A percentile compares a stretch with the other conserved stretches of the same genome.
Conservation (phyloP, 2,888 invertebrate species). For the Habroteleia sp. region DNA sequence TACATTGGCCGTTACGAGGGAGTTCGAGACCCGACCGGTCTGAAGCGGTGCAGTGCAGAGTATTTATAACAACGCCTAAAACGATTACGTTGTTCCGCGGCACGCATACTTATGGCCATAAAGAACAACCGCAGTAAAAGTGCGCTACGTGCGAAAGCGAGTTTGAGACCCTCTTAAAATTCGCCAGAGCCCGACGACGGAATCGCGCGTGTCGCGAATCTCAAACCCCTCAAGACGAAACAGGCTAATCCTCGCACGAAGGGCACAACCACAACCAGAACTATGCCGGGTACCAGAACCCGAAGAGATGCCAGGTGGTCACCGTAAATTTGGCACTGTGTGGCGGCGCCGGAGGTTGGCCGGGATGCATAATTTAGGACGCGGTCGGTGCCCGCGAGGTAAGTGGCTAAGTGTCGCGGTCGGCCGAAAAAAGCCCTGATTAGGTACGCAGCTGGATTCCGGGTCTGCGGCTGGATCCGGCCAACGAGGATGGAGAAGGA, state of each 20-base stretch:
- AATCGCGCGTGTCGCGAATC: slow-evolving; percentile 58
- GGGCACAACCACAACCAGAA: no score
- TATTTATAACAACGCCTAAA: slow-evolving; percentile 64
- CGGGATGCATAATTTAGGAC: slow-evolving; percentile 33
- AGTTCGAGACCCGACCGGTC: not conserved
- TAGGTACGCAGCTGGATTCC: not conserved
- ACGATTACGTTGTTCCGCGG: slow-evolving; percentile 58
- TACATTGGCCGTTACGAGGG: slow-evolving; percentile 30
- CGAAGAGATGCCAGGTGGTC: no score
- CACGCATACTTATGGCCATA: slow-evolving; percentile 68
- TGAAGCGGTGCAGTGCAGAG: slow-evolving; percentile 30
- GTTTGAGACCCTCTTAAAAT: slow-evolving; percentile 65
- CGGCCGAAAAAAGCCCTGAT: slow-evolving; percentile 41
- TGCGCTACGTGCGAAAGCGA: slow-evolving; percentile 5
- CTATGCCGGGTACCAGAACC: no score
- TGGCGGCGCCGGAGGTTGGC: not conserved
- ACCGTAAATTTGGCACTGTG: no score
- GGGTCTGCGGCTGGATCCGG: slow-evolving; percentile 3
- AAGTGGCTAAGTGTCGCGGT: slow-evolving; percentile 22
- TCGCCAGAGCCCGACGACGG: slow-evolving; percentile 51
- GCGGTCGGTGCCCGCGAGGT: slow-evolving; percentile 19
- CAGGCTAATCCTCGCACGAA: no score
- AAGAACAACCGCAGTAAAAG: slow-evolving; percentile 31
- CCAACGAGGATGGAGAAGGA: slow-evolving; percentile 77
- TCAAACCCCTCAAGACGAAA: slow-evolving; percentile 35